Conservation (phyloP, 2,113 vertebrate genomes). For the Mormyrus lacerda region DNA sequence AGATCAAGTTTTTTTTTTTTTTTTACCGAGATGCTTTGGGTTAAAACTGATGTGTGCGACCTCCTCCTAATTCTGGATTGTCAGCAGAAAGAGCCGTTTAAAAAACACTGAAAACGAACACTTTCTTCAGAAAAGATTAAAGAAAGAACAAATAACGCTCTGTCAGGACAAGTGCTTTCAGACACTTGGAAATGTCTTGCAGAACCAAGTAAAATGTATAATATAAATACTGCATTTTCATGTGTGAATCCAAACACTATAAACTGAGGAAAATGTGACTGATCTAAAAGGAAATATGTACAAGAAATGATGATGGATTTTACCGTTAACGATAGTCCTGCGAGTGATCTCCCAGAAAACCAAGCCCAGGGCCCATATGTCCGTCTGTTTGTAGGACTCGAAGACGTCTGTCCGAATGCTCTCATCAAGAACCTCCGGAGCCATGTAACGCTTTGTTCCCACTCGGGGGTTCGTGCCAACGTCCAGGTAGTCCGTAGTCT, state of each 20-base stretch:
- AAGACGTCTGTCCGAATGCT: slow-evolving; percentile 85
- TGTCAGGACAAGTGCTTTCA: neutral
- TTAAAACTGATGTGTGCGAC: neutral
- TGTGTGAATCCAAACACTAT: neutral
- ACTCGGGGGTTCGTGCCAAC: slow-evolving; percentile 91
- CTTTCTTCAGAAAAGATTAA: neutral
- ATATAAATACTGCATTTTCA: neutral
- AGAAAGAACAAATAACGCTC: neutral
- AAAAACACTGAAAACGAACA: neutral
- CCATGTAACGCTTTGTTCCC: slow-evolving; percentile 98
- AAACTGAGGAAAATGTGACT: neutral
- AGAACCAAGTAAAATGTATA: neutral
- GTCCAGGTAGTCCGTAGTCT: slow-evolving; percentile 84
- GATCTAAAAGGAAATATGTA: neutral
- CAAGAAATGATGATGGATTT: slow-evolving; percentile 22
- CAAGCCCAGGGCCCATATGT: slow-evolving; percentile 90
- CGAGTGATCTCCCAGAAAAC: slow-evolving; percentile 91
- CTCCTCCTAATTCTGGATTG: neutral
- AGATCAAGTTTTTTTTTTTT: neutral
- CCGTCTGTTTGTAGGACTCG: slow-evolving; percentile 94
- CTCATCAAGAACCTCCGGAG: slow-evolving; percentile 90
- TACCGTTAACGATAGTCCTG: slow-evolving; percentile 80
- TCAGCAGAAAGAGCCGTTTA: neutral
- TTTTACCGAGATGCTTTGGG: neutral
- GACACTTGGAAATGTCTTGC: neutral